Evolutionary conservation across 2,888 invertebrate genomes (phyloP), one percentile per base, ranked within the genome.

Genomic region (Tricholauxania praeusta): DNA sequence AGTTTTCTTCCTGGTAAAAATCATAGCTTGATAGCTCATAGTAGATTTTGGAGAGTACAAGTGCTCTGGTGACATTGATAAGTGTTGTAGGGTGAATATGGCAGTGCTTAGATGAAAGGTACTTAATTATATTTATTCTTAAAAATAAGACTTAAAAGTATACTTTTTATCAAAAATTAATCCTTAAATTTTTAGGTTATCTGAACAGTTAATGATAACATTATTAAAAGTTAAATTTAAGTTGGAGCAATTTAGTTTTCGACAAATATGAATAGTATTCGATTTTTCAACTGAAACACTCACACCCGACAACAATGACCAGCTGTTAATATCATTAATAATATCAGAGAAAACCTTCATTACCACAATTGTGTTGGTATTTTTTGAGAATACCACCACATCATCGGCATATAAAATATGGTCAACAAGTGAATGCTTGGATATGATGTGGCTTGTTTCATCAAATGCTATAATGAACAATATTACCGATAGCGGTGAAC

Each of bases 381-480:
- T 63, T 17, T 63, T 63, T 8, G 39, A 14, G 48, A 63, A 48
- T 1, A 63, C 17, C 12, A 32, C 12, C 8, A 63, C 17, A 63
- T 63, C 48, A 17, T 64, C 51, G 22, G 64, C 49, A 2, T 49
- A 64, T 14, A 64, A 51, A 5, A 64, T 28, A 51, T 64, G 51
- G 15, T 51, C 51, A 22, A 64, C 22, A 48, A 7, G 2, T 5
- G n/a, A 48, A 22, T 64, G 22, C 28, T 64, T 64, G 8, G 49
- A 64, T 14, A 64, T 48, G 19, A 63, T 63, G 8, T 22, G 47
- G 28, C 64, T 64, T n/a, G 22, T 49, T 51, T 64, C 64, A 22
- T 64, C 48, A 64, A 64, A 51, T 15, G 64, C 64, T 17, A 64
- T 64, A 22, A n/a, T n/a, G 28, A 64, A 64, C 7, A 64, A 17